Percentiles rank a stretch among this genome's conserved stretches.
Evolutionary conservation across 2,888 invertebrate genomes (phyloP).

Genomic region (Caenorhabditis sp.): DNA sequence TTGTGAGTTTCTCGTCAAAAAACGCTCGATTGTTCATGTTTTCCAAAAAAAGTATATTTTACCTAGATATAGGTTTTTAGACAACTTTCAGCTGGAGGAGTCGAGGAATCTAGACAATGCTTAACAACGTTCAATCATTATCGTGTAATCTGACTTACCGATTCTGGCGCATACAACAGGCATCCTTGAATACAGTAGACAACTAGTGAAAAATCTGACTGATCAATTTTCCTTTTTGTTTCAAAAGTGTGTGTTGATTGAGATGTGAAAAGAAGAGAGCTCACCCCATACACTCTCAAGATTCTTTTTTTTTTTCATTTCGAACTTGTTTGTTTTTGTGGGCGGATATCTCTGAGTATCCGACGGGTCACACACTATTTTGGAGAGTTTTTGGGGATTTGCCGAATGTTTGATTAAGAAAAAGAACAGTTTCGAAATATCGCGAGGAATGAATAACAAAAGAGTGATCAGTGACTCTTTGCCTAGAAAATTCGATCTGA

Average conservation of each 20-base stretch:
- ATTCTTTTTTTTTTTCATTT: constrained; percentile 44
- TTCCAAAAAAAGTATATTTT: no score
- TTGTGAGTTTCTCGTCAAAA: no score
- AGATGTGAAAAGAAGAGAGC: constrained; percentile 5
- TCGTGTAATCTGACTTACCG: constrained; percentile 19
- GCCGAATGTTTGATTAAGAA: constrained; percentile 31
- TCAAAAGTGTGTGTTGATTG: constrained; percentile 23
- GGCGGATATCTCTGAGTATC: constrained; percentile 47
- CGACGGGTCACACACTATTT: constrained; percentile 21
- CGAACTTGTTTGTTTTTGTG: constrained; percentile 43
- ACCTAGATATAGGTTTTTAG: no score
- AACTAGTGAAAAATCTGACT: background rate
- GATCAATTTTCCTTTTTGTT: constrained; percentile 13
- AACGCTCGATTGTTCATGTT: no score
- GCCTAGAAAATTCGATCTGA: no score
- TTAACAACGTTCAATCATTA: background rate
- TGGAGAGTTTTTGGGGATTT: constrained; percentile 23
- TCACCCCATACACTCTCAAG: constrained; percentile 14
- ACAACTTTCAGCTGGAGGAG: no score
- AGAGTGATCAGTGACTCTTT: constrained; percentile 4
- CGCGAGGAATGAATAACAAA: constrained; percentile 16
- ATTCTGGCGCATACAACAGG: constrained; percentile 49
- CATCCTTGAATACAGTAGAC: constrained; percentile 13
- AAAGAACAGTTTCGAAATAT: constrained; percentile 18
- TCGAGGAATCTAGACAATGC: no score